Base-by-base conservation (phyloP, 2,113 vertebrate genomes). In the Blennius ocellaris region DNA sequence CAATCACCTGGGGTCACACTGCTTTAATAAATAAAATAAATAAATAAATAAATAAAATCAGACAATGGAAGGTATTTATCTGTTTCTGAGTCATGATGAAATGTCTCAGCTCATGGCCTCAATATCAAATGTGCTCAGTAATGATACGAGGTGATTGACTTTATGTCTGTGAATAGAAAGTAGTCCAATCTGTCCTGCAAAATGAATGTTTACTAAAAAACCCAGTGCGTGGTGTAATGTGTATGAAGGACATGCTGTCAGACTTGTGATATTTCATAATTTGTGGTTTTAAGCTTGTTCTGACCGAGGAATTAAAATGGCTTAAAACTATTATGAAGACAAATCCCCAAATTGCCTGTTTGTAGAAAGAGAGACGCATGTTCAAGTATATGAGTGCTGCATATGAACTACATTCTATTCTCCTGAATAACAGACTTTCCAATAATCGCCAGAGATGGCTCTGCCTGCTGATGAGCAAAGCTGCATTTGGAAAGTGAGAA, bases 391-490 rank as follows among this genome's bases (percentile, higher is more conserved):
- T 49, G 67, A 67, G 47, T 0, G 45, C 37, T 67, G 75, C 62
- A 75, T 73, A 69, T 77, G 68, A 82, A 82, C 37, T 50, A 43
- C 1, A 53, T 72, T n/a, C 38, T 49, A 69, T 69, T 73, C 57
- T 73, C 54, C 30, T 75, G 36, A 68, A 57, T 38, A 60, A 62
- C 80, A 79, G 61, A 78, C 73, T 61, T 69, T 78, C 56, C 54
- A 68, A 69, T 85, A 75, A 78, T 82, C 68, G 78, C 60, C 6
- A 12, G 56, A 80, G 68, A 85, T 65, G 45, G 55, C 58, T 51
- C 78, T 72, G 83, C 63, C 41, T 81, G 59, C 79, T 51, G 47
- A 80, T 84, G 71, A 90, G 76, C 63, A 76, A 66, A 68, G 44
- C 61, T 45, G 37, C 77, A 49, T 75, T 83, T 57, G 47, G 50